Evolutionary conservation across 2,797 vertebrate genomes (phyloP).

Genomic region (Trachurus trachurus): DNA sequence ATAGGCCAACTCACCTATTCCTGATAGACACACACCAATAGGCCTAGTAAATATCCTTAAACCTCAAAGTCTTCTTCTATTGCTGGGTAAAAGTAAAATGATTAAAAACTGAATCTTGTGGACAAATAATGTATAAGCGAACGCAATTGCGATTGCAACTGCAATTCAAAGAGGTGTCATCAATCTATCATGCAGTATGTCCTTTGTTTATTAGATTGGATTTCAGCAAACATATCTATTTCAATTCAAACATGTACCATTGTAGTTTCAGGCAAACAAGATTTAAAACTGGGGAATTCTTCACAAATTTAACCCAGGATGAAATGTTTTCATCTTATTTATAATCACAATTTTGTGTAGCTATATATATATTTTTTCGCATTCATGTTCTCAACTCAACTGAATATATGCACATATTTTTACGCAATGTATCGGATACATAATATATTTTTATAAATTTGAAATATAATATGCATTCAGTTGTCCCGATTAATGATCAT

Average conservation of each 20-base stretch:
- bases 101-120: not conserved
- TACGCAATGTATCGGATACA: not conserved
- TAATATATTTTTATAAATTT: not conserved
- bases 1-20: not conserved
- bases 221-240: not conserved
- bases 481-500: conserved; percentile 20
- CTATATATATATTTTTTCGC: not conserved
- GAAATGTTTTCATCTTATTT: conserved; percentile 5
- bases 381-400: not conserved
- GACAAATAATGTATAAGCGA: not conserved
- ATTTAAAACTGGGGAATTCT: not conserved
- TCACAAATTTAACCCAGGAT: conserved; percentile 13
- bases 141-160: not conserved
- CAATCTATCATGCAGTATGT: not conserved
- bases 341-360: not conserved
- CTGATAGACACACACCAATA: not conserved
- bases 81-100: not conserved
- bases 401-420: not conserved
- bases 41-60: not conserved
- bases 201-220: not conserved
- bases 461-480: conserved; percentile 27
- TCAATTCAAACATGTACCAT: conserved; percentile 7
- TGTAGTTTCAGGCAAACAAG: conserved; percentile 10
- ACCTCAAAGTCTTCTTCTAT: not conserved
- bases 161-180: not conserved